Percentiles rank a stretch among this genome's conserved stretches.
phyloP scores from a whole-genome alignment of 2,888 invertebrate species.

The Eledona agricola region DNA sequence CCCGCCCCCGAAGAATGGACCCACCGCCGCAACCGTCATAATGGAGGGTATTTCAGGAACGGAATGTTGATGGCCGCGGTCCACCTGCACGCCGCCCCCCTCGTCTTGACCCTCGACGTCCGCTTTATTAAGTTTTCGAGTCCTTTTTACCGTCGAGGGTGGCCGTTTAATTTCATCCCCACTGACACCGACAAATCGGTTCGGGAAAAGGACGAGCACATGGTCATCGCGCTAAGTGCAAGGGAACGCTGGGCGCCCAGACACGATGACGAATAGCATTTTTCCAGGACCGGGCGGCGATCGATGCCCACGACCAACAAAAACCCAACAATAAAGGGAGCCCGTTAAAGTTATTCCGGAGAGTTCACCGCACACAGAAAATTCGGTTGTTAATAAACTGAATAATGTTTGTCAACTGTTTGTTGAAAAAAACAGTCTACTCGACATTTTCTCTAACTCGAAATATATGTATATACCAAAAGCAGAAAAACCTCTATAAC shows the following conservation, averaged over 20 bases:
- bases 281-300: constrained; percentile 25
- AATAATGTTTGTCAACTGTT: too few species aligned
- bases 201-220: constrained; percentile 34
- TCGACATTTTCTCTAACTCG: too few species aligned
- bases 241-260: constrained; percentile 19
- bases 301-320: constrained; percentile 28
- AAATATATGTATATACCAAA: too few species aligned
- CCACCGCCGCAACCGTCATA: constrained; percentile 53
- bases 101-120: constrained; percentile 52
- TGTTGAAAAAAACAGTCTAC: too few species aligned
- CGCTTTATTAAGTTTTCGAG: constrained; percentile 49
- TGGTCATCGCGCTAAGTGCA: constrained; percentile 27
- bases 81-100: constrained; percentile 37
- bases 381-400: too few species aligned
- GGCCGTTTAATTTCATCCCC: constrained; percentile 45
- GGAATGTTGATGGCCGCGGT: constrained; percentile 57
- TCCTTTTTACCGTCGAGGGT: constrained; percentile 40
- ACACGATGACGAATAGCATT: constrained; percentile 36
- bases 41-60: constrained; percentile 55
- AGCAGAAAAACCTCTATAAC: too few species aligned
- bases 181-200: constrained; percentile 28
- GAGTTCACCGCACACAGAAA: too few species aligned
- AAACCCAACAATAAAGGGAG: too few species aligned
- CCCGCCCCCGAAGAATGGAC: constrained; percentile 43
- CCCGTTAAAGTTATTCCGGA: too few species aligned